Evolutionary conservation across 2,113 vertebrate genomes (phyloP), one percentile per base, ranked within the genome.

Genomic region (Actenoides hombroni): DNA sequence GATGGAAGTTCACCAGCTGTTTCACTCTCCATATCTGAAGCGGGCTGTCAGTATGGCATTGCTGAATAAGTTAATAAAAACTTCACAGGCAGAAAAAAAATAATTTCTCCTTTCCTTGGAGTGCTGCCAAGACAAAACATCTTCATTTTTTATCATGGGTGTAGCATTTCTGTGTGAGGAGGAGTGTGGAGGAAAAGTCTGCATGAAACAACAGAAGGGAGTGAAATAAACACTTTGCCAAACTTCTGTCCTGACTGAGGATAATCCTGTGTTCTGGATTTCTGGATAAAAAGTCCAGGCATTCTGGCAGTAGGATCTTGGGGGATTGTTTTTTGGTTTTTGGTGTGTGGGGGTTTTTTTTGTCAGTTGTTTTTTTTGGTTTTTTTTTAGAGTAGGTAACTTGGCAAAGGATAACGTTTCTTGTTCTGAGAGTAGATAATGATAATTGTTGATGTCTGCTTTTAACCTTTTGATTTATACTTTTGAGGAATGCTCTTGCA

Each of bases 261-360:
- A 82, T 90, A 94, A 90, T 80, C 20, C 37, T 71, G 33, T 83
- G 26, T 78, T 80, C 54, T 77, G 19, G 73, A 88, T n/a, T 74
- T 90, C 56, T 83, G 76, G 65, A 93, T 90, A 88, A 90, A 83
- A 96, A 71, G 64, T 90, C 76, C 56, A 86, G 88, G 90, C 64
- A 44, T 90, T 88, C 79, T 96, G 63, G 39, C 79, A 78, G 68
- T 39, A 33, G 81, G 60, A 35, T 46, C 39, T 61, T 90, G 31
- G 29, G 86, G 10, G 48, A 21, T 23, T 65, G 12, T 31, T 80
- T 82, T 42, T 42, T 42, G 42, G 15, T 42, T 42, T 42, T 42
- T 42, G 42, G 42, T 42, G 42, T 40, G 40, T 40, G 40, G 40
- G 42, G 42, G 15, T 13, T 42, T 42, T 15, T 42, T 42, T 42